Base-by-base conservation (phyloP, 2,113 vertebrate genomes). In the Protomyctophum bolini region DNA sequence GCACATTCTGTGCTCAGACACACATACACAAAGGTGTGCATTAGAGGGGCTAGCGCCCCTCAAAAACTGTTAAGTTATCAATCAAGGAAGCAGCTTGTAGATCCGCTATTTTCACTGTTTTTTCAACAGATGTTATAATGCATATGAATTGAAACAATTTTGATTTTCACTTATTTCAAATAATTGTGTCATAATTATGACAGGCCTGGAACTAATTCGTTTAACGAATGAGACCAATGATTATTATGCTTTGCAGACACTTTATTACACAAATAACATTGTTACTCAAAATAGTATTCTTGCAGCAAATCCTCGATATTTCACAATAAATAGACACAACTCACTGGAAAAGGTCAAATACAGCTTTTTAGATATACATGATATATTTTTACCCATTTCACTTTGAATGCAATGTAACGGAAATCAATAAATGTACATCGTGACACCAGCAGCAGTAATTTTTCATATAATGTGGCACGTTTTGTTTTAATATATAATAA, bases 241-340 rank as follows among this genome's bases (percentile, higher is more conserved):
- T 14, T 2, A 10, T 29, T 89, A 93, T 98, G 96, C 96, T 98
- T 95, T 97, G 96, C 94, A 93, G 94, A 97, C 95, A 98, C 98
- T 99, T 99, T 99, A 99, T 98, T 98, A 97, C 97, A 98, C 96
- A 98, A 98, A 98, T 96, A 97, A 96, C 95, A 97, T 96, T 94
- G 90, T 94, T 97, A 96, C 95, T 93, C 94, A 99, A 98, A 99
- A 99, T 98, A 98, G 95, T 98, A 93, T 95, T 97, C 95, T 97
- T 96, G 96, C 95, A 95, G 94, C 95, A 93, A 95, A 96, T 96
- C 94, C 87, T 95, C 95, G 90, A 93, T 96, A 88, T 89, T 80
- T 91, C 84, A 94, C 90, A 93, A 91, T 91, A 96, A 96, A 98
- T 95, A 94, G 91, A 96, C 92, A 95, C 94, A 75, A 91, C 92